A percentile compares a stretch with the other conserved stretches of the same genome.
These are phyloP conservation scores for Aviceda subcristata DNA, from an alignment of 2,113 vertebrate genomes.

Conservation along the genomic window DNA sequence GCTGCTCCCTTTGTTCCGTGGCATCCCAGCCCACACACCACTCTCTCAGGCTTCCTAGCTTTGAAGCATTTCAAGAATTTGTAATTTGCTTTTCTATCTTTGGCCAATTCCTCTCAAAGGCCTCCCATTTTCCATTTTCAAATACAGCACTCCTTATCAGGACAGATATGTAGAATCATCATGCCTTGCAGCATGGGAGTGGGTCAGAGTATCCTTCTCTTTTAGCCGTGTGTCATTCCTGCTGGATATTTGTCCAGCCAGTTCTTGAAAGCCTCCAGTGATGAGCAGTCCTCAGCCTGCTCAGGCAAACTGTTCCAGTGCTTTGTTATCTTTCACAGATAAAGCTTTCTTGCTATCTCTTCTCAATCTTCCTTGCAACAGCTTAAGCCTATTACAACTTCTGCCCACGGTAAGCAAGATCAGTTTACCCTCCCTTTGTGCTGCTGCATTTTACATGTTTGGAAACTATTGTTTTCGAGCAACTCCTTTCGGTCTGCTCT, in stretches of 20 bases:
- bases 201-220: neutral
- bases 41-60: constrained; percentile 9
- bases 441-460: neutral
- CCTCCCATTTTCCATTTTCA: neutral
- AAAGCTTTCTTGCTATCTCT: neutral
- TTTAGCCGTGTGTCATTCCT: neutral
- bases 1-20: neutral
- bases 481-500: neutral
- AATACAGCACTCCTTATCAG: neutral
- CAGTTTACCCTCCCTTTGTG: neutral
- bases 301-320: neutral
- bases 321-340: neutral
- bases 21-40: constrained; percentile 6
- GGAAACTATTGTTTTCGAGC: neutral
- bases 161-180: neutral
- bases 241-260: neutral
- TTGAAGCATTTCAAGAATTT: constrained; percentile 43
- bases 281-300: neutral
- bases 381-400: neutral
- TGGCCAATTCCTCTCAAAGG: neutral
- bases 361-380: neutral
- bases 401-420: neutral
- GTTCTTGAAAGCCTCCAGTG: neutral
- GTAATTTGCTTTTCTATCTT: constrained; percentile 22
- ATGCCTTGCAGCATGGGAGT: neutral